A percentile compares a stretch with the other conserved stretches of the same genome.
Conservation (phyloP, 1,140 invertebrate genomes). For the Trichonephila clavipes region DNA sequence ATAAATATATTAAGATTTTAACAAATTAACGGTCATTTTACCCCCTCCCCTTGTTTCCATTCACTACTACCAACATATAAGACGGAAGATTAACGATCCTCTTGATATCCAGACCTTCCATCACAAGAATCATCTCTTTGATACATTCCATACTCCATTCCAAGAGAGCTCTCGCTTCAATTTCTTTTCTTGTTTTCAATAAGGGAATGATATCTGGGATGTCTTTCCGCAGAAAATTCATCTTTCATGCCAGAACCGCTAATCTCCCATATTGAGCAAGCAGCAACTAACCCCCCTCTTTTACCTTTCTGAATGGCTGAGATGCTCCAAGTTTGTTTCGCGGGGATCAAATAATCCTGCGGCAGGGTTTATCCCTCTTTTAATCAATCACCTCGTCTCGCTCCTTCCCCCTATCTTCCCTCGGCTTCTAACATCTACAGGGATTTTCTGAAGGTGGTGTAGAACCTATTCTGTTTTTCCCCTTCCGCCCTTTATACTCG, state of each 20-base stretch:
- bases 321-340: conserved; percentile 51
- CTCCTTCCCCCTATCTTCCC: not conserved
- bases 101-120: too few relatives aligned
- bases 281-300: not conserved
- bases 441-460: not conserved
- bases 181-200: not conserved
- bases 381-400: conserved; percentile 46
- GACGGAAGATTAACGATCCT: too few relatives aligned
- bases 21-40: too few relatives aligned
- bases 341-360: conserved; percentile 41
- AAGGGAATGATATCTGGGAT: conserved; percentile 16
- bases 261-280: conserved; percentile 18
- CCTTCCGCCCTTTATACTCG: not conserved
- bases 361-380: conserved; percentile 48
- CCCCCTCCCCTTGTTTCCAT: too few relatives aligned
- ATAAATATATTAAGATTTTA: too few relatives aligned
- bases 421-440: not conserved
- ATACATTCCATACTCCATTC: not conserved
- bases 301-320: not conserved
- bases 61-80: too few relatives aligned
- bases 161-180: not conserved
- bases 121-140: not conserved
- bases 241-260: conserved; percentile 23
- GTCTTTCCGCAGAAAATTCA: conserved; percentile 4
- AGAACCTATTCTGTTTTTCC: not conserved